Percentiles rank a stretch among this genome's conserved stretches.
Conservation (phyloP, 2,797 vertebrate species). For the Loriculus beryllinus region DNA sequence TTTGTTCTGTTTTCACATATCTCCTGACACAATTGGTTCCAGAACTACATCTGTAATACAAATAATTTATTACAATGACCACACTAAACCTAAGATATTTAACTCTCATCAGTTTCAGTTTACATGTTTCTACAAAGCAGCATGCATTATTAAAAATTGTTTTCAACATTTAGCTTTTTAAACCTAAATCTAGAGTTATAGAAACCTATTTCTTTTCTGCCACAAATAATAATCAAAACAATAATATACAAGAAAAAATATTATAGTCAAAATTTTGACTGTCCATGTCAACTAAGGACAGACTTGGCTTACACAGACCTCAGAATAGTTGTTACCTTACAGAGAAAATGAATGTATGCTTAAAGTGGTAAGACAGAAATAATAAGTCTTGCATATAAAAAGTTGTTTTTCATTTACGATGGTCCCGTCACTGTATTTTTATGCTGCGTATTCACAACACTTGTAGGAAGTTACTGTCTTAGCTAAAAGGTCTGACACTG, state of each 20-base stretch:
- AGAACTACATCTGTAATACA: constrained; percentile 7
- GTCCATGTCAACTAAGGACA: not conserved
- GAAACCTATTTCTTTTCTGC: not conserved
- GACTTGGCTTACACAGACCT: not conserved
- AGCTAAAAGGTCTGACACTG: not conserved
- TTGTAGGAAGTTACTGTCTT: not conserved
- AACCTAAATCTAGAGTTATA: not conserved
- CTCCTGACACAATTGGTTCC: constrained; percentile 5
- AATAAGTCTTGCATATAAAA: not conserved
- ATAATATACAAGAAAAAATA: not conserved
- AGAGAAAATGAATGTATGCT: not conserved
- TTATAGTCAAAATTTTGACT: not conserved
- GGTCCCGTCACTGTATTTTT: not conserved
- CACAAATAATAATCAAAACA: not conserved
- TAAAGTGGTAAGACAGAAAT: not conserved
- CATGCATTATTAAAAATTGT: not conserved
- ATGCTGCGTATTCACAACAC: not conserved
- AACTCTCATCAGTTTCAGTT: constrained; percentile 10
- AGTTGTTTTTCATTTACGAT: not conserved
- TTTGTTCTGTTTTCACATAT: constrained; percentile 26
- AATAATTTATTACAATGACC: not conserved
- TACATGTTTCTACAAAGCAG: not conserved
- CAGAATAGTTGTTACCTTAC: not conserved
- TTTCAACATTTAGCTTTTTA: not conserved
- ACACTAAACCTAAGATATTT: not conserved